Percentiles rank a stretch among this genome's conserved stretches.
Conservation (phyloP, 2,797 vertebrate genomes). For the Orestias chungarensis region DNA sequence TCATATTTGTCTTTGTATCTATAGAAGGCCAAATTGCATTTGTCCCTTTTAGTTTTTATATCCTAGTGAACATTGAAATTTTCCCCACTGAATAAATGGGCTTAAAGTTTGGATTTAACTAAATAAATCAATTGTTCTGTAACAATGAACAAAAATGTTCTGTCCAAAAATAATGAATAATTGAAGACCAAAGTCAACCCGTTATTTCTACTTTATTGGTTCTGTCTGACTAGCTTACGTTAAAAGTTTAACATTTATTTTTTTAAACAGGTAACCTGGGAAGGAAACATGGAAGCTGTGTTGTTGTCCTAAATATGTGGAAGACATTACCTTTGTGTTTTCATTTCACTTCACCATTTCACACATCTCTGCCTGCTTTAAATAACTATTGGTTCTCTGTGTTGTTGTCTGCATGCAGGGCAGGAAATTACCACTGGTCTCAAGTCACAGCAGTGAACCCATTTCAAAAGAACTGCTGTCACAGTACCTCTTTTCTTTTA, state of each 20-base stretch:
- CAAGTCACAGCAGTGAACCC: conserved; percentile 35
- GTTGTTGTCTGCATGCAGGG: conserved; percentile 18
- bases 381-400: conserved; percentile 30
- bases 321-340: conserved; percentile 33
- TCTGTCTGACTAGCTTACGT: conserved; percentile 25
- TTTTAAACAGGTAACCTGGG: conserved; percentile 57
- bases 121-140: background rate
- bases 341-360: conserved; percentile 40
- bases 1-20: background rate
- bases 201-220: conserved; percentile 28
- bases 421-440: conserved; percentile 39
- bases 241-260: conserved; percentile 51
- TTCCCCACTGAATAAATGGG: background rate
- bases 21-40: background rate
- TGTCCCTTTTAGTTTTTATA: background rate
- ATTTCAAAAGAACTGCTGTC: conserved; percentile 17
- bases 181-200: background rate
- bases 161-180: background rate
- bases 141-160: background rate
- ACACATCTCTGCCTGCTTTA: conserved; percentile 46
- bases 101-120: background rate
- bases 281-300: conserved; percentile 55
- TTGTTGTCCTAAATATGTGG: conserved; percentile 47
- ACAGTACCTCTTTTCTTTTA: conserved; percentile 5
- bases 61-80: background rate